Evolutionary conservation across 2,888 invertebrate genomes (phyloP).

Genomic region (Hyposoter didymator): DNA sequence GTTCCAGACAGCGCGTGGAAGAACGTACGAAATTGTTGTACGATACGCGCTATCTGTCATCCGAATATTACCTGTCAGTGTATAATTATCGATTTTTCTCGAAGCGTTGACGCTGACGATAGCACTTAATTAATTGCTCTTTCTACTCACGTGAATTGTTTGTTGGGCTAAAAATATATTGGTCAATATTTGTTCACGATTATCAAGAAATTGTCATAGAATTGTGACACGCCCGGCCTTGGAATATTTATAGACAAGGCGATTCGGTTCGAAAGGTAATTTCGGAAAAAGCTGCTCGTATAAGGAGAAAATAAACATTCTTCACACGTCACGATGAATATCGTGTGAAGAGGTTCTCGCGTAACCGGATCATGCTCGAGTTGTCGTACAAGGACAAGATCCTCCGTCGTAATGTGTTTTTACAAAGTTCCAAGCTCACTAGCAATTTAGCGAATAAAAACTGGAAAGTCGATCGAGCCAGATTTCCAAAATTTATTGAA

Average conservation of each 20-base stretch:
- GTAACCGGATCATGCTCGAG: not conserved
- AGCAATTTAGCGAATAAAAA: not conserved
- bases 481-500: not conserved
- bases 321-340: not conserved
- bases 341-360: not conserved
- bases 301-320: not conserved
- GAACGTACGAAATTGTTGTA: not conserved
- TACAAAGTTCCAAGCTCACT: not conserved
- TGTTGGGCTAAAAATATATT: not conserved
- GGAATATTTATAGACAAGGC: not conserved
- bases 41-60: not conserved
- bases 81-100: constrained; percentile 15
- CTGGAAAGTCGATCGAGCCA: not conserved
- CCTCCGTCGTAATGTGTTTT: not conserved
- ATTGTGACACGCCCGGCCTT: not conserved
- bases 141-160: constrained; percentile 7
- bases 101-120: not conserved
- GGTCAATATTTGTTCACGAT: constrained; percentile 1
- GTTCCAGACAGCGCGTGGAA: not conserved
- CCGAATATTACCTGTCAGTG: constrained; percentile 6
- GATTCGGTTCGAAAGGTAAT: not conserved
- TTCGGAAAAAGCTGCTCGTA: not conserved
- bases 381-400: not conserved
- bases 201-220: not conserved
- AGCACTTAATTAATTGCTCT: constrained; percentile 23